Evolutionary conservation across 2,888 invertebrate species (phyloP), one percentile per base, ranked within the genome.

Genomic region (Lycophotia porphyrea): DNA sequence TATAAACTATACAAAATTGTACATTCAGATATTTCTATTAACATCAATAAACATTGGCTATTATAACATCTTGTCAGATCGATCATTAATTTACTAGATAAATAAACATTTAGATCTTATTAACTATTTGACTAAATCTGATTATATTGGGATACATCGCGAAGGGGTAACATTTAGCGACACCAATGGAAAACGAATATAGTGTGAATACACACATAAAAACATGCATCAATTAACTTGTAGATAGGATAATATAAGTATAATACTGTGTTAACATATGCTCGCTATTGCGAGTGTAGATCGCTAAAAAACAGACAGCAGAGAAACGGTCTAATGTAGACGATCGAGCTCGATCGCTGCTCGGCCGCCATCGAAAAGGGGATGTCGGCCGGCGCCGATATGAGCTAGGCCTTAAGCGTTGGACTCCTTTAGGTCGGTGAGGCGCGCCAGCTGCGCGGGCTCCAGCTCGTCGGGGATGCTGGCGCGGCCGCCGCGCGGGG

Each of bases 401-500:
- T 64, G 60, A 60, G 74, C 79, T 82, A 87, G 86, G 80, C 87
- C 84, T 95, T 98, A 99, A 96, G 99, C 99, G 95, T 98, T 98
- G 81, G 99, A 99, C 95, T 99, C 99, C 94, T 99, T 99, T 78
- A 99, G 97, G 93, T 98, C 98, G 92, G 98, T 98, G 89, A 99
- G 97, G 92, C 98, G 97, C 80, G 98, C 98, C 89, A 99, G 97
- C 93, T 98, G 98, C 91, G 98, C 98, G 44, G 98, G 98, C 90
- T 98, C 98, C 82, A 99, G 97, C 93, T 98, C 99, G 94, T 98
- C 98, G 58, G 98, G 98, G 92, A 98, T 98, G 89, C 98, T 98
- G 79, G 98, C 98, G 77, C 98, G 97, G 65, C 98, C 98, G 42
- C 98, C 98, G 21, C 98, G 97, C 3, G 98, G 97, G 84, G 97